A percentile compares a stretch with the other conserved stretches of the same genome.
These are phyloP conservation scores for Andrena chrysosceles DNA, from an alignment of 2,888 invertebrate genomes.

Conservation along the genomic window DNA sequence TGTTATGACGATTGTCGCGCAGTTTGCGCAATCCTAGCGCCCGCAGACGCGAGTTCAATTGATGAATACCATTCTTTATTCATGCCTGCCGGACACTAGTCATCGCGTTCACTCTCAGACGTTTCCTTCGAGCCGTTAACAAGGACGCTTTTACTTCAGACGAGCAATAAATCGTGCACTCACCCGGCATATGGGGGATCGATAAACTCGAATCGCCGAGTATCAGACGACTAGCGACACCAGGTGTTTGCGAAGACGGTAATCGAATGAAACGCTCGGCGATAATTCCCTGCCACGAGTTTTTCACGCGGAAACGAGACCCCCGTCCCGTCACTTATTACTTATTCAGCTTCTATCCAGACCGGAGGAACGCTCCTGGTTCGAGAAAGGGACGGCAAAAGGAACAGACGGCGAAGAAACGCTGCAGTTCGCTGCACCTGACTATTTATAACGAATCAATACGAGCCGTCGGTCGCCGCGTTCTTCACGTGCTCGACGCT, in stretches of 20 bases:
- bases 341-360: background rate
- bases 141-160: background rate
- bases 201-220: background rate
- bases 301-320: background rate
- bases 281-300: slow-evolving; percentile 6
- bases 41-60: background rate
- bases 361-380: background rate
- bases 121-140: background rate
- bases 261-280: slow-evolving; percentile 26
- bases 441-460: slow-evolving; percentile 77
- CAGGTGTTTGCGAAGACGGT: slow-evolving; percentile 42
- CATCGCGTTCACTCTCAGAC: background rate
- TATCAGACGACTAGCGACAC: slow-evolving; percentile 25
- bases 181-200: slow-evolving; percentile 3
- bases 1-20: slow-evolving; percentile 43
- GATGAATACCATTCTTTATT: too few species aligned
- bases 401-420: slow-evolving; percentile 16
- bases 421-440: slow-evolving; percentile 66
- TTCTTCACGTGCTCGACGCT: slow-evolving; percentile 60
- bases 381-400: slow-evolving; percentile 18
- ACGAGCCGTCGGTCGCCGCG: slow-evolving; percentile 60
- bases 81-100: too few species aligned
- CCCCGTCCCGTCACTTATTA: background rate
- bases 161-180: slow-evolving; percentile 1
- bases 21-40: slow-evolving; percentile 35